Conservation (phyloP, 2,797 vertebrate species). For the Semaprochilodus insignis region DNA sequence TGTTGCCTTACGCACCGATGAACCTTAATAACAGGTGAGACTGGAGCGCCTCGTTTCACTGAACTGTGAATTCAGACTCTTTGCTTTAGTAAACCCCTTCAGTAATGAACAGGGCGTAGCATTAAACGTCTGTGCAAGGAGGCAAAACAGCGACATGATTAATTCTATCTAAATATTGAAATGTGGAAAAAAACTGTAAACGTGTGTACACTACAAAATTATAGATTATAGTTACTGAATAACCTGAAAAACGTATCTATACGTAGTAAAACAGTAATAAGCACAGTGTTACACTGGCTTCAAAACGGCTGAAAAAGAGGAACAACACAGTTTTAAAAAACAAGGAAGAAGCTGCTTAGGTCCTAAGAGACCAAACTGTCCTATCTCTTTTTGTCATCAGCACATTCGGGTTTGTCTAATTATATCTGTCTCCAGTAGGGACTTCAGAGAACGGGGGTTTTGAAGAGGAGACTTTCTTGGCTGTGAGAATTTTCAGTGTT, state of each 20-base stretch:
- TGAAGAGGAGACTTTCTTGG: neutral
- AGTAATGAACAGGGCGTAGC: neutral
- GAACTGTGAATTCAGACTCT: too few relatives aligned
- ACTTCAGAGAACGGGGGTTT: neutral
- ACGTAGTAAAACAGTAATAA: neutral
- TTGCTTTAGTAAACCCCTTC: neutral
- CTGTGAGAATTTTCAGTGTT: conserved; percentile 30
- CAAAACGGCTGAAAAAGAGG: conserved; percentile 12
- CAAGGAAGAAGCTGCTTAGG: conserved; percentile 19
- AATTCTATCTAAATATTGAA: neutral
- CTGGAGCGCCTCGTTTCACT: neutral
- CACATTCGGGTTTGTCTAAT: neutral
- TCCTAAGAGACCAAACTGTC: neutral
- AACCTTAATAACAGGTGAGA: neutral
- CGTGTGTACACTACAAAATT: too few relatives aligned
- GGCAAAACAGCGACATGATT: neutral
- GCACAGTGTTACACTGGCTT: neutral
- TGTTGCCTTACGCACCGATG: neutral
- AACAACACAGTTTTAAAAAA: conserved; percentile 24
- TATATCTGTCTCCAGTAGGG: neutral
- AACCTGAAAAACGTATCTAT: neutral
- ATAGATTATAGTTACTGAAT: neutral
- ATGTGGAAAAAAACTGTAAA: neutral
- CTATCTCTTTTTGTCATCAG: neutral
- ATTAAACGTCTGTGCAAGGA: neutral